A percentile compares a stretch with the other conserved stretches of the same genome.
These are phyloP conservation scores for Cephus pulcher DNA, from an alignment of 2,888 invertebrate species.

Conservation along the genomic window DNA sequence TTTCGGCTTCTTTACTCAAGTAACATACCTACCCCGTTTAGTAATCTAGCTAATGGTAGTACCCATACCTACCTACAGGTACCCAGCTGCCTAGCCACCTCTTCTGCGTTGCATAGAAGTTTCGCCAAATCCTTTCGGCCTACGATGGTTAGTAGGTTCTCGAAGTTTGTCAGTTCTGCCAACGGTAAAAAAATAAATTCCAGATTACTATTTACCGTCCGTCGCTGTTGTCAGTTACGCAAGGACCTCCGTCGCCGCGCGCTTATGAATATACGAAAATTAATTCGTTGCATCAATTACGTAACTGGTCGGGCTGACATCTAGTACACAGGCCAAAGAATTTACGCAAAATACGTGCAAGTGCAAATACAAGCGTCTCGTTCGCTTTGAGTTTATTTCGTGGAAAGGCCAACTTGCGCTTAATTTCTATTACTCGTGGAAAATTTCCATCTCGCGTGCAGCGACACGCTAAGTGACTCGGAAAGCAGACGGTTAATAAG, in stretches of 20 bases:
- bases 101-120: too few relatives aligned
- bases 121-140: neutral
- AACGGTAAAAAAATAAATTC: neutral
- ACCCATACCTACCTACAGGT: neutral
- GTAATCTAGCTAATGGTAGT: neutral
- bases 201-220: neutral
- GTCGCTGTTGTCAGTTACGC: neutral
- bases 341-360: neutral
- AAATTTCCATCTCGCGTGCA: neutral
- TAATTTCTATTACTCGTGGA: neutral
- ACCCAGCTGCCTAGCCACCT: neutral
- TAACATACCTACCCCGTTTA: neutral
- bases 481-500: neutral
- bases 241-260: neutral
- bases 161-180: neutral
- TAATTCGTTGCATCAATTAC: neutral
- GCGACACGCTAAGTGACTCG: neutral
- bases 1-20: neutral
- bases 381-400: neutral
- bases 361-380: neutral
- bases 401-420: neutral
- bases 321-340: neutral
- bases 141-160: neutral
- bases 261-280: neutral
- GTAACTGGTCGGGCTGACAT: neutral